Evolutionary conservation across 1,140 invertebrate species (phyloP).

Genomic region (Drosophila ficusphila): DNA sequence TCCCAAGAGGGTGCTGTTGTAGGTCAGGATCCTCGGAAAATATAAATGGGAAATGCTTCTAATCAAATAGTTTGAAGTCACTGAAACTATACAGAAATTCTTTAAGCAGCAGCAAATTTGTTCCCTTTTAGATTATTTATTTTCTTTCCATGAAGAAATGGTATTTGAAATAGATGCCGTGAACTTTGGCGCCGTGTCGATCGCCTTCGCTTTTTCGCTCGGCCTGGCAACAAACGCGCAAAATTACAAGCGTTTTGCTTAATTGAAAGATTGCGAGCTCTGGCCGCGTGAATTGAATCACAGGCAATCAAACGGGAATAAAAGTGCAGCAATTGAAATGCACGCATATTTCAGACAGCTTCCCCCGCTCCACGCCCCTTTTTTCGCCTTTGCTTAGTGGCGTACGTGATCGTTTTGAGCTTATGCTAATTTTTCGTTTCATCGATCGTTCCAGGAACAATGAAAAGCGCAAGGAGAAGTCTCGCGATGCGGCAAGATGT

Average conservation of each 20-base stretch:
- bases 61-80: neutral
- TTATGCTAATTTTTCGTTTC: conserved; percentile 21
- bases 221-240: conserved; percentile 23
- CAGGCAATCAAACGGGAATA: conserved; percentile 64
- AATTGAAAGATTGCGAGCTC: conserved; percentile 72
- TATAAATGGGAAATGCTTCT: conserved; percentile 1
- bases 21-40: conserved; percentile 26
- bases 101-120: neutral
- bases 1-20: neutral
- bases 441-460: conserved; percentile 90
- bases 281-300: conserved; percentile 71
- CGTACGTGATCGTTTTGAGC: conserved; percentile 60
- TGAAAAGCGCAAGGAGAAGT: conserved; percentile 98
- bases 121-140: too few relatives aligned
- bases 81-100: neutral
- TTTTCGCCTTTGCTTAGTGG: conserved; percentile 2
- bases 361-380: neutral
- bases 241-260: conserved; percentile 42
- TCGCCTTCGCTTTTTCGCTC: conserved; percentile 30
- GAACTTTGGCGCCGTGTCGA: conserved; percentile 58
- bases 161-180: conserved; percentile 34
- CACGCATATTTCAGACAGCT: conserved; percentile 56
- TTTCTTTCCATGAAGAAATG: too few relatives aligned
- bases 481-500: conserved; percentile 95
- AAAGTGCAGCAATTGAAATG: conserved; percentile 69